Base-by-base conservation (phyloP, 2,113 vertebrate genomes). In the Oryzias melastigma region DNA sequence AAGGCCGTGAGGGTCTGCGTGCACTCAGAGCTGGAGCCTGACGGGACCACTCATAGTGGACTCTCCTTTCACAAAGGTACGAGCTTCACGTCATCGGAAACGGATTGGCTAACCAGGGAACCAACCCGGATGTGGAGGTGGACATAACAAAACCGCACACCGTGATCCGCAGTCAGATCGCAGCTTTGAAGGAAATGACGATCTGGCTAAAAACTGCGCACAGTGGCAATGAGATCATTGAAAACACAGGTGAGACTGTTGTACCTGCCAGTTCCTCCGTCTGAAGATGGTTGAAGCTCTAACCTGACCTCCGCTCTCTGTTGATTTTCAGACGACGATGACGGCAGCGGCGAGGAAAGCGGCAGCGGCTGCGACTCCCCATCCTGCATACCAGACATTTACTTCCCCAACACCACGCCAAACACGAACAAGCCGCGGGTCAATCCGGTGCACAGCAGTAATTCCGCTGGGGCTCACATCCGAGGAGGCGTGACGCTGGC, bases 91-190 rank as follows among this genome's bases (percentile, higher is more conserved):
- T 99, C 70, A 95, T 94, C 53, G 94, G 93, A 42, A 99, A 94
- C 0, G 97, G 97, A 20, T 85, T 99, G 75, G 96, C 95, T 77
- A 98, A 93, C 82, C 97, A 99, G 81, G 91, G 93, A 18, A 95
- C 93, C 14, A 99, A 99, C 84, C 97, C 97, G 0, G 96, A 98
- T 41, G 97, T 99, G 53, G 92, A 95, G 14, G 97, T 99, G 0
- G 96, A 99, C 76, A 95, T 95, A 58, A 95, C 92, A 22, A 98
- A 96, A 79, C 94, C 93, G 1, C 94, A 99, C 69, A 82, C 89
- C 17, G 71, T 95, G 80, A 96, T 98, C 74, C 95, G 96, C 48
- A 94, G 90, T 71, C 96, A 99, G 71, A 96, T 98, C 53, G 92
- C 95, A 65, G 90, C 87, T 40, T 87, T 99, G 66, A 94, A 92